A percentile compares a stretch with the other conserved stretches of the same genome.
phyloP scores from a whole-genome alignment of 2,113 vertebrate species.

The Ursus arctos region DNA sequence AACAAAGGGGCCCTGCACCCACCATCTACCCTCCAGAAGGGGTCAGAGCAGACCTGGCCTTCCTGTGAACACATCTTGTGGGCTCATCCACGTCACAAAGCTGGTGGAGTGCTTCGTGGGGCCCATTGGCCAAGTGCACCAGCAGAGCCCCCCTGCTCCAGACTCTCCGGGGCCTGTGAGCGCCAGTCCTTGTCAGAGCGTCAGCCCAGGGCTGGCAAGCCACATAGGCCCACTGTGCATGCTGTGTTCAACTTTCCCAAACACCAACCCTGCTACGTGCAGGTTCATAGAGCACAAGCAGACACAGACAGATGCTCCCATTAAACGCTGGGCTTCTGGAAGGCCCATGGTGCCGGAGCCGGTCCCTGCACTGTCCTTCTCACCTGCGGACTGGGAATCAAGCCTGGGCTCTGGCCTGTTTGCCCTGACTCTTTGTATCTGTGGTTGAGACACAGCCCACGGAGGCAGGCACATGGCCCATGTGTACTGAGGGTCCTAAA shows the following conservation, averaged over 20 bases:
- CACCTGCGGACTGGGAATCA: no score
- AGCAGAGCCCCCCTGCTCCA: neutral
- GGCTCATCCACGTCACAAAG: neutral
- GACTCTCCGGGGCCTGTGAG: no score
- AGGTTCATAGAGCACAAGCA: neutral
- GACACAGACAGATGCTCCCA: rapidly evolving
- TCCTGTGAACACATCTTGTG: neutral
- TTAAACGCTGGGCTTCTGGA: neutral
- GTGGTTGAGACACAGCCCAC: neutral
- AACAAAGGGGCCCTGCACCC: neutral
- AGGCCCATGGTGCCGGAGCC: no score
- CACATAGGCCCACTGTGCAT: rapidly evolving
- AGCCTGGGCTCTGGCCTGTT: neutral
- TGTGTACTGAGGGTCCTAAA: neutral
- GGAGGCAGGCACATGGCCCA: rapidly evolving
- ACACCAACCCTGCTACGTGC: neutral
- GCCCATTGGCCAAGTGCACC: neutral
- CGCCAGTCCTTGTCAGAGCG: rapidly evolving
- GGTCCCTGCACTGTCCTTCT: no score
- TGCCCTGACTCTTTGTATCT: neutral
- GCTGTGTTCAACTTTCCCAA: neutral
- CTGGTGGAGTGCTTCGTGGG: rapidly evolving
- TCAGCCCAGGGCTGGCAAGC: neutral
- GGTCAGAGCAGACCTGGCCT: no score
- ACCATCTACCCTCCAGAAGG: neutral